Evolutionary conservation across 1,140 invertebrate species (phyloP).

Genomic region (Drosophila seguyi): DNA sequence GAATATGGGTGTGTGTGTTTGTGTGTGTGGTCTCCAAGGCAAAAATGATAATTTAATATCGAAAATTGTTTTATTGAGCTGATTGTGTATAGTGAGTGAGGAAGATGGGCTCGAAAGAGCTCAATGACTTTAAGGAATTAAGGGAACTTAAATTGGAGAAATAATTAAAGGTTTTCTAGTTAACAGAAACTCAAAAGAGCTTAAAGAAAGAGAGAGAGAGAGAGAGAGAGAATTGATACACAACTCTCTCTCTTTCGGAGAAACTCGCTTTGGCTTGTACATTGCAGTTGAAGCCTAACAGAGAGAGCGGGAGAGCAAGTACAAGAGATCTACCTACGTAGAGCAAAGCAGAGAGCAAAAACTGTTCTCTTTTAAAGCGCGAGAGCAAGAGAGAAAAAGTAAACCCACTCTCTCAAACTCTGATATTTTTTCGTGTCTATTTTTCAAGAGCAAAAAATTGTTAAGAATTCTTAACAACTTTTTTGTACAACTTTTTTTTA

Average conservation of each 20-base stretch:
- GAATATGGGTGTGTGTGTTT: conserved; percentile 7
- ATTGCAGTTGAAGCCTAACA: not conserved
- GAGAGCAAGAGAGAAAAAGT: not conserved
- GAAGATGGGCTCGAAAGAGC: not conserved
- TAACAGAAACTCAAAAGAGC: not conserved
- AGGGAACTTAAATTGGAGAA: not conserved
- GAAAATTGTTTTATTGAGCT: conserved; percentile 81
- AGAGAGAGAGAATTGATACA: not conserved
- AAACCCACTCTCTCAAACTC: not conserved
- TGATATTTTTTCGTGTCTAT: not conserved
- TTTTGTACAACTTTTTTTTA: not conserved
- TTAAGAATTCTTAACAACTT: not conserved
- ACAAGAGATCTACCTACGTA: not conserved
- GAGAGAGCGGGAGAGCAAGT: not conserved
- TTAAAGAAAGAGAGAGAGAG: too few species aligned
- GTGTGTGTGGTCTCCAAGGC: conserved; percentile 19
- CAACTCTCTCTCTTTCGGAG: not conserved
- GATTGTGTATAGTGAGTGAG: conserved; percentile 34
- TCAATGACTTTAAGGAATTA: conserved; percentile 1
- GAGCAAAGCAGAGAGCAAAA: not conserved
- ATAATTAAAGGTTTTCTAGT: not conserved
- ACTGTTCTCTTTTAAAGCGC: not conserved
- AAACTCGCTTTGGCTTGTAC: not conserved
- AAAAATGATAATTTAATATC: conserved; percentile 80
- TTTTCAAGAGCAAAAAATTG: not conserved